Percentiles rank a stretch among this genome's conserved stretches.
Conservation (phyloP, 1,140 invertebrate species). For the Pinna nobilis region DNA sequence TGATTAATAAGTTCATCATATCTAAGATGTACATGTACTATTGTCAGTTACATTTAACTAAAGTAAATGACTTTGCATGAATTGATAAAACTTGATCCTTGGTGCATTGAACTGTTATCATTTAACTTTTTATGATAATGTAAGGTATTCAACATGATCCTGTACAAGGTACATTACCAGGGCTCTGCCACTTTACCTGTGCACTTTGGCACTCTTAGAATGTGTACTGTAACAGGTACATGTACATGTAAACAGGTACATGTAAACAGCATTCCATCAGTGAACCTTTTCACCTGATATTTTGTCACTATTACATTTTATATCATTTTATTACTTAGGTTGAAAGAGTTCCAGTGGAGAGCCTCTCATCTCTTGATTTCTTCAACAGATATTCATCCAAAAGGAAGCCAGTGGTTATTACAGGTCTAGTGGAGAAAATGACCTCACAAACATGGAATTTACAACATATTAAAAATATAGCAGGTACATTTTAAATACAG, state of each 20-base stretch:
- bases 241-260: not conserved
- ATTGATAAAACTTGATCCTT: too few relatives aligned
- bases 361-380: constrained; percentile 53
- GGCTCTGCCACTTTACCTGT: not conserved
- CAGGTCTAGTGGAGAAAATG: constrained; percentile 48
- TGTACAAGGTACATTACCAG: not conserved
- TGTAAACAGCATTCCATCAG: not conserved
- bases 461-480: constrained; percentile 52
- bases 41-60: too few relatives aligned
- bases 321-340: constrained; percentile 48
- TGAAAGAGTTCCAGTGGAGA: constrained; percentile 39
- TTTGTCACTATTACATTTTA: not conserved
- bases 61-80: too few relatives aligned
- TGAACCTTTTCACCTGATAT: not conserved
- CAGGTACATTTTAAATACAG: constrained; percentile 42
- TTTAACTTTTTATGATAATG: too few relatives aligned
- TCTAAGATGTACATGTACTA: too few relatives aligned
- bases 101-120: too few relatives aligned
- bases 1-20: too few relatives aligned
- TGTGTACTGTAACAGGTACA: not conserved
- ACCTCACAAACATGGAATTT: constrained; percentile 53
- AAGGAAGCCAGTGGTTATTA: constrained; percentile 61
- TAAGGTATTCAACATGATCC: not conserved
- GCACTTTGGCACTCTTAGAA: not conserved
- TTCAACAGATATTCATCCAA: constrained; percentile 47